Base-by-base conservation (phyloP, 2,113 vertebrate genomes). In the Alosa alosa region DNA sequence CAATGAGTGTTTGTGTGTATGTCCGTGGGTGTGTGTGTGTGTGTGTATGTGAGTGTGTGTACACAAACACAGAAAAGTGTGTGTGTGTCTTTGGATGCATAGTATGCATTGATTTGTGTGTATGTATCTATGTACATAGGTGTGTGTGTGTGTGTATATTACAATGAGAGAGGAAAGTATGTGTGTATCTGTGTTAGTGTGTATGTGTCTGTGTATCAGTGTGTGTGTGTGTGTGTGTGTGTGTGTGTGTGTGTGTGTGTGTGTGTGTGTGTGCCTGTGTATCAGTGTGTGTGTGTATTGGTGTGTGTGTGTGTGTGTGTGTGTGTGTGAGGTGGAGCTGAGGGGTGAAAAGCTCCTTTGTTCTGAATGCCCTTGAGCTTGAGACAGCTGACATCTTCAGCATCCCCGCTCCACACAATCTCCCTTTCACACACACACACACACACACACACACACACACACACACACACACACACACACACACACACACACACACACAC, bases 311-410 rank as follows among this genome's bases (percentile, higher is more conserved):
- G 20, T 64, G 57, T 64, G 57, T 64, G 57, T 64, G 52, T n/a
- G 20, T 64, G 57, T n/a, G 57, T 64, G 57, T 64, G 57, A 91
- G 90, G 90, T 90, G 91, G 91, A 64, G 57, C 57, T 64, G 22
- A 64, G 22, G 57, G 57, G 90, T 95, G 93, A 95, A 94, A 94
- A 93, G 93, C 91, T 25, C 89, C 93, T 95, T 95, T 95, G 94
- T 94, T 95, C 92, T 92, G 91, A 91, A 92, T 91, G 92, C 93
- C 94, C 94, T 95, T 94, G 93, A 90, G 88, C 86, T 86, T 78
- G 39, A 95, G 94, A 95, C 94, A 95, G 94, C 94, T 95, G 94
- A 95, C 94, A 94, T 92, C 83, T 91, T 91, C 92, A 94, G 94
- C 95, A 94, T 93, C 89, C 86, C 83, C 46, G 89, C 82, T 84